These are phyloP conservation scores for Nemurella pictetii DNA, from an alignment of 2,888 invertebrate genomes.

Conservation along the genomic window DNA sequence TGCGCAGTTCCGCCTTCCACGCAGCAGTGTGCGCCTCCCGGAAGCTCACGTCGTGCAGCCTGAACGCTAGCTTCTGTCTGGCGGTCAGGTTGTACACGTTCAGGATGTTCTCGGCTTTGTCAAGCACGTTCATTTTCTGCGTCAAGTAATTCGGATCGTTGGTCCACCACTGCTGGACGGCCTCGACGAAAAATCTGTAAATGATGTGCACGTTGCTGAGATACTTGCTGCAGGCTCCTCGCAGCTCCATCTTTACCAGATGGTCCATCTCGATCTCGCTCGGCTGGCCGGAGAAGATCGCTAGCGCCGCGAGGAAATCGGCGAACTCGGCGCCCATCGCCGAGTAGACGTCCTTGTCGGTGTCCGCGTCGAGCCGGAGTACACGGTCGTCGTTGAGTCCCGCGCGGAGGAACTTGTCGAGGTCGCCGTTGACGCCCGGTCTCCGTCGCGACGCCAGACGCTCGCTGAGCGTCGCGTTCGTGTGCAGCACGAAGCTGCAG, in stretches of 20 bases:
- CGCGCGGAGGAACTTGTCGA: neutral
- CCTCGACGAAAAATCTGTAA: neutral
- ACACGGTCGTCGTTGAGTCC: neutral
- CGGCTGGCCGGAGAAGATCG: conserved; percentile 1
- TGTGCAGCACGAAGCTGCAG: neutral
- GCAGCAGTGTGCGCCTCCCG: neutral
- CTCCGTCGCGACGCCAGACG: neutral
- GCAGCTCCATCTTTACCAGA: conserved; percentile 10
- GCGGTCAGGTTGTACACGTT: conserved; percentile 7
- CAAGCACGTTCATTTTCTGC: conserved; percentile 2
- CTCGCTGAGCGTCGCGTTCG: neutral
- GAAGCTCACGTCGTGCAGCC: conserved; percentile 11
- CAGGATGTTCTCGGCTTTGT: conserved; percentile 14
- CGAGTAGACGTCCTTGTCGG: neutral
- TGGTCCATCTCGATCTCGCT: conserved; percentile 19
- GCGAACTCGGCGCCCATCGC: neutral
- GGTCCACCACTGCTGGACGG: conserved; percentile 22
- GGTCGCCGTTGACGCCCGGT: neutral
- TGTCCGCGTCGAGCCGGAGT: neutral
- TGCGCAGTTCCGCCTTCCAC: neutral
- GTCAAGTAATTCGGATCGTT: neutral
- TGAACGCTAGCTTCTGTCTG: neutral
- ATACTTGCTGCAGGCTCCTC: conserved; percentile 1
- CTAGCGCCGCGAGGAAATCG: neutral
- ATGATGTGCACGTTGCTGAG: conserved; percentile 16